phyloP scores from a whole-genome alignment of 2,888 invertebrate genomes.

The Mycalesis mineus region DNA sequence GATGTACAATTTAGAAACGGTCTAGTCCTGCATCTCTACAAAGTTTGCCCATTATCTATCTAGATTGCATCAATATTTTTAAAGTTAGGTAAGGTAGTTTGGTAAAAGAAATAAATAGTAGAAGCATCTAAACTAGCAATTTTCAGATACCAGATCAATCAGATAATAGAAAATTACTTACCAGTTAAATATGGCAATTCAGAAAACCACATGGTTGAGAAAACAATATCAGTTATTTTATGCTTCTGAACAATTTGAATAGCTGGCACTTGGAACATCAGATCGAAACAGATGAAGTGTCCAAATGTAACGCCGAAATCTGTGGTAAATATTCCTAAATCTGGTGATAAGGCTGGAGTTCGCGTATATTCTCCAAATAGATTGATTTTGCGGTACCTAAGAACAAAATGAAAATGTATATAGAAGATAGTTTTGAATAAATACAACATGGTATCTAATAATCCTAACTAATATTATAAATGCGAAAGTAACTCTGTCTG shows the following conservation, averaged over 20 bases:
- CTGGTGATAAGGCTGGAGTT: constrained; percentile 75
- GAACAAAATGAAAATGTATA: constrained; percentile 21
- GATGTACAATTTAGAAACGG: too few relatives aligned
- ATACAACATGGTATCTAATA: too few relatives aligned
- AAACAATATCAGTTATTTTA: constrained; percentile 80
- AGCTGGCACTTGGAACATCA: constrained; percentile 85
- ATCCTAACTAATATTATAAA: not conserved
- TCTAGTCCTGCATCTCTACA: too few relatives aligned
- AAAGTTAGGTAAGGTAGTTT: too few relatives aligned
- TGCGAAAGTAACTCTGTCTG: too few relatives aligned
- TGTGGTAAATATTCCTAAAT: constrained; percentile 81
- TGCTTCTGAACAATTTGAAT: constrained; percentile 73
- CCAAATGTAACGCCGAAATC: constrained; percentile 90
- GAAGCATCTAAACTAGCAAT: too few relatives aligned
- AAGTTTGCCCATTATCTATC: too few relatives aligned
- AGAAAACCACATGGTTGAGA: constrained; percentile 88
- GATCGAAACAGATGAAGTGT: constrained; percentile 89
- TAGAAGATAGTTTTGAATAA: too few relatives aligned
- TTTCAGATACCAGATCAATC: too few relatives aligned
- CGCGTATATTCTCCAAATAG: constrained; percentile 75
- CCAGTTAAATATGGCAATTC: constrained; percentile 87
- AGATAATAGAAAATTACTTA: constrained; percentile 41
- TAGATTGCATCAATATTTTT: too few relatives aligned
- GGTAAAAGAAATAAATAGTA: too few relatives aligned
- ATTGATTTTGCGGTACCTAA: constrained; percentile 71